phyloP scores from a whole-genome alignment of 2,888 invertebrate genomes.

The Resseliella maxima region DNA sequence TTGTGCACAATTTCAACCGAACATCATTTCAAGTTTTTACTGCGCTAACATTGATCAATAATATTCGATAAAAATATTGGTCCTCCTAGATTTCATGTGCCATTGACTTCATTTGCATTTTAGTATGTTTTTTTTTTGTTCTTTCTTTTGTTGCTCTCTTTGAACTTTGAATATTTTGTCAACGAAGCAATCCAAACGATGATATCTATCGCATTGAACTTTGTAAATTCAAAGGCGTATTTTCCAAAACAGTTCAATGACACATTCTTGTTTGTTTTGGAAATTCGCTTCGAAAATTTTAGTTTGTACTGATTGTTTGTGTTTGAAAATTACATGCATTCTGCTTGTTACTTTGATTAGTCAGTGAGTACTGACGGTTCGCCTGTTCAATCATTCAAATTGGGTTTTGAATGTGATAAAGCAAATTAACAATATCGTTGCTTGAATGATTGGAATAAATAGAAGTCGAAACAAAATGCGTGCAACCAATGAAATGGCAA shows the following conservation, averaged over 20 bases:
- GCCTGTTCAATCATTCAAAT: not conserved
- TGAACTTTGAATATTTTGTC: not conserved
- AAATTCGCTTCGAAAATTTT: not conserved
- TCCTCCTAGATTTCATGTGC: too few species aligned
- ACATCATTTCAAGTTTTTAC: not conserved
- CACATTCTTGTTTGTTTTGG: not conserved
- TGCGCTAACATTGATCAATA: not conserved
- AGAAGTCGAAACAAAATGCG: not conserved
- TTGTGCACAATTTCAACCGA: too few species aligned
- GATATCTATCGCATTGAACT: not conserved
- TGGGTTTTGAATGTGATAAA: not conserved
- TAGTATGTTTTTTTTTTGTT: too few species aligned
- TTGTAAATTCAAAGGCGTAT: not conserved
- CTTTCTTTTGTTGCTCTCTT: too few species aligned
- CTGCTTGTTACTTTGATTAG: not conserved
- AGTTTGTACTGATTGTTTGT: too few species aligned
- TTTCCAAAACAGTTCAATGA: too few species aligned
- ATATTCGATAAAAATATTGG: too few species aligned
- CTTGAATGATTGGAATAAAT: not conserved
- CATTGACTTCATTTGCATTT: too few species aligned
- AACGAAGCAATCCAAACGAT: not conserved
- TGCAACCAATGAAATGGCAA: not conserved
- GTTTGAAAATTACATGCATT: conserved; percentile 4
- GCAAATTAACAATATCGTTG: not conserved
- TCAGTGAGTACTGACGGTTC: not conserved